Evolutionary conservation across 2,113 vertebrate species (phyloP), one percentile per base, ranked within the genome.

Genomic region (Rhinoptilus africanus): DNA sequence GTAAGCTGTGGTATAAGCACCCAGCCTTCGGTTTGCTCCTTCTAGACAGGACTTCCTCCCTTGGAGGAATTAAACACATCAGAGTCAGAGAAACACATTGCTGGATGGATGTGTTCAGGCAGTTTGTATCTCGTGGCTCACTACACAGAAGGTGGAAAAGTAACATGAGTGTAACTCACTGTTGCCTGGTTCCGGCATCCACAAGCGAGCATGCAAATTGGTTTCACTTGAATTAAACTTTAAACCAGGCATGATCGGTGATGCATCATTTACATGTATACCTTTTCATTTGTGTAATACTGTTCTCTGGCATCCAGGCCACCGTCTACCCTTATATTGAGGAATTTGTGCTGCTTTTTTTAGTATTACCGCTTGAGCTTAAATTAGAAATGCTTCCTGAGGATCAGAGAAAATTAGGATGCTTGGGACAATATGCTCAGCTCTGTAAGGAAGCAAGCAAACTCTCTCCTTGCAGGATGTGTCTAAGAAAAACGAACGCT

Each of bases 401-500:
- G 73, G 48, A 45, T 87, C 71, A 76, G 84, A 85, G 48, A 66
- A 50, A 23, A 13, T 8, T 35, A 30, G 87, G 87, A 11, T 54
- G 48, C 22, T 23, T 56, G 66, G 56, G 73, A 21, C 8, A 2
- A 7, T 50, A 14, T 50, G 48, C 66, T 68, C 12, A 64, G 23
- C 68, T 89, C 21, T n/a, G 79, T 39, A 24, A 14, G 12, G 32
- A 53, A 56, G 20, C 17, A 20, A 50, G 34, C 19, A 34, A 62
- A 28, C 34, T 87, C 56, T 96, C 26, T 71, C 32, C 63, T 69
- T 80, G 19, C 92, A 99, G 99, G 99, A 99, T 4, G 99, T 99
- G 54, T 99, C 99, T 47, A 99, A 98, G 98, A 99, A 99, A 89
- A 99, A 99, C 1, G 99, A 99, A 32, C 99, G 99, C 67, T 99